Base-by-base conservation (phyloP, 1,140 invertebrate genomes). In the Zophobas atratus region DNA sequence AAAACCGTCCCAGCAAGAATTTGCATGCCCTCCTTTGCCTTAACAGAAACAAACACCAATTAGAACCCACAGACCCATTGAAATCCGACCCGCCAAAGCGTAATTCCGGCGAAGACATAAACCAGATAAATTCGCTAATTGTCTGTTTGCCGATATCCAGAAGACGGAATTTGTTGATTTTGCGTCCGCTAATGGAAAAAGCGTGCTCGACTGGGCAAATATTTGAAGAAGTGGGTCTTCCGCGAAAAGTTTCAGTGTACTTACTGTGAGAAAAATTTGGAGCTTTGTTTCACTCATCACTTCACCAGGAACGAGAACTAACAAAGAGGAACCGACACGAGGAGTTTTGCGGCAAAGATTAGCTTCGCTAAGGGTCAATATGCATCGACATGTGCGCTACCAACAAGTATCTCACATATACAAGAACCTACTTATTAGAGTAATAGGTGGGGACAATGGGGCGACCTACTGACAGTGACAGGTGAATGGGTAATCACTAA, bases 401-500 rank as follows among this genome's bases (percentile, higher is more conserved):
- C 71, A 53, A 73, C 71, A 73, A 55, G 39, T 73, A 73, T 73
- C 71, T 73, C 71, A 73, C 71, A 73, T 72, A 72, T 73, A 67
- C 49, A 75, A 75, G 72, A 75, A 75, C 72, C 72, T 75, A 75
- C 72, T 75, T 75, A 75, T 75, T 75, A 35, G 46, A 55, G 48
- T 72, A 53, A 51, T 72, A 75, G 53, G 72, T 75, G 72, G 72
- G 72, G 72, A 75, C 72, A 75, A 57, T 75, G 72, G 72, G 72
- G 35, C 72, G 53, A 75, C 55, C 55, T 57, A 75, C 72, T 75
- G 72, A 75, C 72, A 75, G 72, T 75, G 72, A 75, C 53, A 75
- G 72, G 72, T 75, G 72, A 75, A 75, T 75, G 72, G 51, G 60
- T 67, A 67, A 67, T 67, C 60, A 67, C 39, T 67, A 55, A 34